phyloP scores from a whole-genome alignment of 2,888 invertebrate species.

The Drosophila dives region DNA sequence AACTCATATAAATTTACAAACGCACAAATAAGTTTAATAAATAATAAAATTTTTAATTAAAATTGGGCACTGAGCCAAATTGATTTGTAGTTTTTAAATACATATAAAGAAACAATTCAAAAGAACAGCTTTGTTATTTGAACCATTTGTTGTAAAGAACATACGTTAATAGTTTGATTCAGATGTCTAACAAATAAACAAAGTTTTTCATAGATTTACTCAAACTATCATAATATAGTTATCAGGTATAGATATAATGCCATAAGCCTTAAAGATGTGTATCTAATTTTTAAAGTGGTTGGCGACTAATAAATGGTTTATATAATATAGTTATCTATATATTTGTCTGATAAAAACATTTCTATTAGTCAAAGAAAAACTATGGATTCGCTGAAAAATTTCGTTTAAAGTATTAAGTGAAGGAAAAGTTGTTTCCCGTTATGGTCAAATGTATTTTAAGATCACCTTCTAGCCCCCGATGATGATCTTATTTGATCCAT shows the following conservation, averaged over 20 bases:
- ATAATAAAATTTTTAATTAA: slow-evolving; percentile 74
- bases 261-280: not conserved
- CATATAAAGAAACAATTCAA: not conserved
- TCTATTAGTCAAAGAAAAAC: not conserved
- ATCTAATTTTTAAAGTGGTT: not conserved
- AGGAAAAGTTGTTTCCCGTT: not conserved
- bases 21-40: slow-evolving; percentile 65
- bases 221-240: not conserved
- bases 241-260: not conserved
- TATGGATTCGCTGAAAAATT: not conserved
- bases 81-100: slow-evolving; percentile 2
- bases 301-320: not conserved
- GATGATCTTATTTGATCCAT: not conserved
- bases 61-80: slow-evolving; percentile 36
- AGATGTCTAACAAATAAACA: not conserved
- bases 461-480: no score
- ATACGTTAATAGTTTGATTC: not conserved
- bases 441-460: not conserved
- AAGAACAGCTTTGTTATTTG: not conserved
- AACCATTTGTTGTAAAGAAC: not conserved
- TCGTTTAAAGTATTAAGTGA: not conserved
- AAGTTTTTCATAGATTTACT: not conserved
- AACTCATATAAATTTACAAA: slow-evolving; percentile 24
- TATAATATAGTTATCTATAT: not conserved
- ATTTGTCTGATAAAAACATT: not conserved